These are phyloP conservation scores for Torymus aiolomorphi DNA, from an alignment of 2,888 invertebrate species.

Conservation along the genomic window DNA sequence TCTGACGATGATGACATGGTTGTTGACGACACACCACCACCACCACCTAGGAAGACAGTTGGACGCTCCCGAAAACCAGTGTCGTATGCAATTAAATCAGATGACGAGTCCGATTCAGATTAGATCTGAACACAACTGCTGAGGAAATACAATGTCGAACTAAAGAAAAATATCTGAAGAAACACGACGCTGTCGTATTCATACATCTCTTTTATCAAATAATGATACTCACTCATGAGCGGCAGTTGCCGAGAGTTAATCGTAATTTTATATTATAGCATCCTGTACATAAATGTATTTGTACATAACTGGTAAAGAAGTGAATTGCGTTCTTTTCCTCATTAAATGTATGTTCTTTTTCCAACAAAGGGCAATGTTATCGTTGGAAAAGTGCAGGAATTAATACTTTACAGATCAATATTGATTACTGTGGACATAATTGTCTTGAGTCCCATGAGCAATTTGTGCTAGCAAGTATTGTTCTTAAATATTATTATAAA, in stretches of 20 bases:
- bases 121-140: constrained; percentile 13
- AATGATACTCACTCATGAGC: constrained; percentile 47
- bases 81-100: constrained; percentile 76
- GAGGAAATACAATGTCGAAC: constrained; percentile 4
- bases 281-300: constrained; percentile 62
- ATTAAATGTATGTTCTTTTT: background rate
- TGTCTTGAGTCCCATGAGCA: constrained; percentile 29
- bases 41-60: constrained; percentile 74
- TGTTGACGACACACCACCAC: constrained; percentile 63
- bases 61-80: constrained; percentile 77
- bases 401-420: constrained; percentile 49
- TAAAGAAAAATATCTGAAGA: constrained; percentile 24
- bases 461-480: constrained; percentile 34
- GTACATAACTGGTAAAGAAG: constrained; percentile 55
- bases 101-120: constrained; percentile 64
- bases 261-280: constrained; percentile 56
- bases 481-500: constrained; percentile 41
- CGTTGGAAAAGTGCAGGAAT: constrained; percentile 17
- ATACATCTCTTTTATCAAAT: constrained; percentile 23
- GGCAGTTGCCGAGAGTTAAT: constrained; percentile 44
- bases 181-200: background rate
- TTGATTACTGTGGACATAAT: constrained; percentile 29
- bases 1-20: constrained; percentile 62
- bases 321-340: constrained; percentile 31
- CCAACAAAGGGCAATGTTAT: background rate